Base-by-base conservation (phyloP, 2,113 vertebrate genomes). In the Anser brachyrhynchus region DNA sequence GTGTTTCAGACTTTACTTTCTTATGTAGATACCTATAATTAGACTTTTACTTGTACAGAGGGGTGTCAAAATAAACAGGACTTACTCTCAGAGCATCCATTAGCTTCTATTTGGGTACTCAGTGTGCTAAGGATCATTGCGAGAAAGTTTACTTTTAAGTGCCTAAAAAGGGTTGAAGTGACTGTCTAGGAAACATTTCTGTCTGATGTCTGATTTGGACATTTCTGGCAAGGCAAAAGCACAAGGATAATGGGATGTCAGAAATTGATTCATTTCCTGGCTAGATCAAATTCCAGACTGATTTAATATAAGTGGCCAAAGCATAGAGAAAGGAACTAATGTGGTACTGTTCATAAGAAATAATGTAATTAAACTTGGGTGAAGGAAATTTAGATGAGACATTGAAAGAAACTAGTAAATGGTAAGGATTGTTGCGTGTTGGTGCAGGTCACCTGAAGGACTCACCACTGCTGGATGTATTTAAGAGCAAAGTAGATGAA, bases 181-280 rank as follows among this genome's bases (percentile, higher is more conserved):
- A 72, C 70, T 81, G 44, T 16, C 49, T 93, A 66, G 29, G 90
- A 87, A 86, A 81, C 62, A 72, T 35, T 35, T 35, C 35, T 35
- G 35, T 35, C 35, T 35, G 35, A 35, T 35, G 35, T 35, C 57
- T 75, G 70, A 78, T 72, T 25, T 86, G 76, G 83, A 84, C 39
- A 84, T 67, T 80, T 84, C 91, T 95, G 86, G 61, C 61, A 84
- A 52, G 76, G 49, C n/a, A 61, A 86, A 92, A 73, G n/a, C 57
- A 78, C 0, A 1, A 81, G 74, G 66, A 93, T 93, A 94, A 91
- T 91, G 70, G 58, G 83, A 93, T 73, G 61, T 81, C 86, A 91
- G 62, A 96, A 94, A 84, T 8, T 11, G 80, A 92, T 96, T 94
- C 13, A 84, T 94, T 95, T 97, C 89, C 92, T 93, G 57, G 57